These are phyloP conservation scores for Dendronephthya gigantea DNA, from an alignment of 64 coral and sea anemone species.

Conservation along the genomic window DNA sequence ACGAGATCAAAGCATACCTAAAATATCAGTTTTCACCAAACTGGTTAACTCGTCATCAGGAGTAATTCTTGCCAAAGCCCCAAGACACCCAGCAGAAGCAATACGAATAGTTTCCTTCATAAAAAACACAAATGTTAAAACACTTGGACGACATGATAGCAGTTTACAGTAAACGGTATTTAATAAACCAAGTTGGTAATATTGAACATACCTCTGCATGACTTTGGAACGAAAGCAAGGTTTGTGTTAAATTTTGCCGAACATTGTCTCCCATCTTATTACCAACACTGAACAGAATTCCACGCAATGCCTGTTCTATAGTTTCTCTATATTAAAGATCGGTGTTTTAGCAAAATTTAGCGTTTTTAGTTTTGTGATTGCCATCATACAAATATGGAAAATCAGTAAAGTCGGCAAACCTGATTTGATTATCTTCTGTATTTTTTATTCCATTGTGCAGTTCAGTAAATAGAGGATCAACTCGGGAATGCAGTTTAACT, in stretches of 20 bases:
- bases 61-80: conserved; percentile 50
- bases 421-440: conserved; percentile 85
- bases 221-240: conserved; percentile 55
- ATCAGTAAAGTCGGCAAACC: conserved; percentile 48
- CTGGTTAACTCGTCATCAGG: conserved; percentile 56
- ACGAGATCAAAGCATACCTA: conserved; percentile 32
- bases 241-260: conserved; percentile 53
- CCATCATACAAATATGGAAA: no score
- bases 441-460: conserved; percentile 94
- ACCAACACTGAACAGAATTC: conserved; percentile 64
- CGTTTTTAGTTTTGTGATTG: no score
- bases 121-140: not conserved
- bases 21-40: conserved; percentile 58
- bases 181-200: no score
- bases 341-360: not conserved
- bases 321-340: conserved; percentile 60
- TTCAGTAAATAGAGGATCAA: conserved; percentile 95
- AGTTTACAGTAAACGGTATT: no score
- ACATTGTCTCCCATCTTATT: conserved; percentile 81
- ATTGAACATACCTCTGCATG: conserved; percentile 59
- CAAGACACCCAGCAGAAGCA: conserved; percentile 63
- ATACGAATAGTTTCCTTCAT: conserved; percentile 79
- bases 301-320: conserved; percentile 66
- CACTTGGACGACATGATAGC: not conserved
- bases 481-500: conserved; percentile 75